Conservation (phyloP, 2,888 invertebrate genomes). For the Chrysina gloriosa region DNA sequence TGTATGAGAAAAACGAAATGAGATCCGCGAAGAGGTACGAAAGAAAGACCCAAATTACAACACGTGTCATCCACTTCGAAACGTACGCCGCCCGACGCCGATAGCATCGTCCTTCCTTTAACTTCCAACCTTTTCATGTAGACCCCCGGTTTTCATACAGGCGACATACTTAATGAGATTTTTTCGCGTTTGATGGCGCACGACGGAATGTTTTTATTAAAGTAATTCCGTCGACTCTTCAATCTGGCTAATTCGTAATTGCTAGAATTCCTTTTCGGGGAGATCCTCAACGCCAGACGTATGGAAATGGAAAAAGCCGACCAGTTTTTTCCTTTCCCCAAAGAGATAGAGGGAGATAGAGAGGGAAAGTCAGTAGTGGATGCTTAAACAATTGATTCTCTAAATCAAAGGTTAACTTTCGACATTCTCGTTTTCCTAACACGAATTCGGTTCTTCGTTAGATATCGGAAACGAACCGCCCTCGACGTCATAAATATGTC, state of each 20-base stretch:
- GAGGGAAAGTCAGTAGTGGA: too few species aligned
- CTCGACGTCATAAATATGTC: too few species aligned
- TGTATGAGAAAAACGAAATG: too few species aligned
- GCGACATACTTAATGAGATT: constrained; percentile 18
- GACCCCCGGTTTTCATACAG: constrained; percentile 13
- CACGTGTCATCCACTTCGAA: too few species aligned
- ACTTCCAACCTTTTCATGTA: constrained; percentile 7
- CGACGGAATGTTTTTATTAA: constrained; percentile 12
- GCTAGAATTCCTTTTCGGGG: neutral
- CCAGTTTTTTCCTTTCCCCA: too few species aligned
- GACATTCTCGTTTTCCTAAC: too few species aligned
- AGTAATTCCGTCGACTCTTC: constrained; percentile 10
- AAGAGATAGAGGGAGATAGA: too few species aligned
- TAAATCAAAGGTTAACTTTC: too few species aligned
- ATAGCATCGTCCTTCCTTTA: neutral
- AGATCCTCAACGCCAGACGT: too few species aligned
- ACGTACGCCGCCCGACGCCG: neutral
- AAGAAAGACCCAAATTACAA: neutral
- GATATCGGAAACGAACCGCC: too few species aligned
- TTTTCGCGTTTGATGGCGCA: neutral
- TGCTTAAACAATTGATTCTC: too few species aligned
- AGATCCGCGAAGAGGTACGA: neutral
- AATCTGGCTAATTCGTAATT: constrained; percentile 12
- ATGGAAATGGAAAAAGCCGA: neutral
- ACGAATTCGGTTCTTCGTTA: too few species aligned